Conservation (phyloP, 2,113 vertebrate species). For the Podiceps cristatus region DNA sequence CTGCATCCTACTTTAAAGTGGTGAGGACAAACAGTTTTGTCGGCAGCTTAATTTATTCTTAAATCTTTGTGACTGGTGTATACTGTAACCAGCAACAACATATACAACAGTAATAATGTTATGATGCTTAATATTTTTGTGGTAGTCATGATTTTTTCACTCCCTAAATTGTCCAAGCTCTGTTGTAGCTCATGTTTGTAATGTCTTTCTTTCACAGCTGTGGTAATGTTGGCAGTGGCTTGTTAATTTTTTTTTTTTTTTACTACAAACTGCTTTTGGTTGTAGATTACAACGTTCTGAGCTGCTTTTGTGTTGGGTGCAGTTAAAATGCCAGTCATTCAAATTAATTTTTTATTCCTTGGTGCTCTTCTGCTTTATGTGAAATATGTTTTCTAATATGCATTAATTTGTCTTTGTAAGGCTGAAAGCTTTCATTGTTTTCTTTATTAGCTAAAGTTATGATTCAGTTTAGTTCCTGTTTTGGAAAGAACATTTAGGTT, state of each 20-base stretch:
- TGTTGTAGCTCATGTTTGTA: background rate
- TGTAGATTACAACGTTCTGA: background rate
- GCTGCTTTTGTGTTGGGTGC: slow-evolving; percentile 1
- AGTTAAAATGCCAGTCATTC: slow-evolving; percentile 6
- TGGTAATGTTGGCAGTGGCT: background rate
- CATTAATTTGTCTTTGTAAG: slow-evolving; percentile 35
- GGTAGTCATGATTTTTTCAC: background rate
- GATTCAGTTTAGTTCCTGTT: background rate
- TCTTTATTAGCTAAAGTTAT: slow-evolving; percentile 14
- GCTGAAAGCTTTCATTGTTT: background rate
- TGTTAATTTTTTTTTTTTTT: background rate
- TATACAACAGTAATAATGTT: background rate
- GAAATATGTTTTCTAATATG: background rate
- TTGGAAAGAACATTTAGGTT: slow-evolving; percentile 2
- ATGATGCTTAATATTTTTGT: background rate
- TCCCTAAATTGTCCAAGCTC: background rate
- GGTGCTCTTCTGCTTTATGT: background rate
- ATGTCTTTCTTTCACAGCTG: background rate
- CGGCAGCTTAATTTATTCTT: background rate
- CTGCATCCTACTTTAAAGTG: background rate
- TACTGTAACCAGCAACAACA: background rate
- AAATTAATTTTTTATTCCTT: slow-evolving; percentile 21
- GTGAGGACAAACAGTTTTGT: background rate
- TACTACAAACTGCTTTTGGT: background rate
- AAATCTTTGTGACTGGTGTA: background rate